These are phyloP conservation scores for Choloepus didactylus DNA, from an alignment of 2,797 vertebrate genomes.

Conservation along the genomic window DNA sequence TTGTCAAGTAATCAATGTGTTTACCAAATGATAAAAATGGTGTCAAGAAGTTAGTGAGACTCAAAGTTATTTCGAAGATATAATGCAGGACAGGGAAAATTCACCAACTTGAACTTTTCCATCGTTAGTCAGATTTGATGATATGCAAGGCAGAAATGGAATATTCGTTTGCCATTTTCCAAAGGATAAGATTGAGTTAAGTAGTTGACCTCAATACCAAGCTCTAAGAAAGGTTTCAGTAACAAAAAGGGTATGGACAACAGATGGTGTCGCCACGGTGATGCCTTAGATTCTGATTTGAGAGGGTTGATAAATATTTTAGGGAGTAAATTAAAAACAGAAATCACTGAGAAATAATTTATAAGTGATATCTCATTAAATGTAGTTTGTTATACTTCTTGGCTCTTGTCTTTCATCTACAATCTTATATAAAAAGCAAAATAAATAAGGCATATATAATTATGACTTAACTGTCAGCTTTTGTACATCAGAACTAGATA, in stretches of 20 bases:
- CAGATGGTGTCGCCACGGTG: background rate
- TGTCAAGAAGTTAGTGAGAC: conserved; percentile 67
- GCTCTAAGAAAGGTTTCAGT: conserved; percentile 12
- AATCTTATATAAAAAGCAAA: background rate
- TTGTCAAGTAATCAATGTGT: conserved; percentile 78
- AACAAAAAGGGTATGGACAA: background rate
- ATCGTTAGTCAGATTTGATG: conserved; percentile 66
- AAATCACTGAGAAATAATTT: conserved; percentile 4
- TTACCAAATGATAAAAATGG: conserved; percentile 79
- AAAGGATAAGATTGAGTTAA: conserved; percentile 65
- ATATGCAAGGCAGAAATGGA: conserved; percentile 61
- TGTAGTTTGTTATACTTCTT: background rate
- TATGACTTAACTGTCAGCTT: background rate
- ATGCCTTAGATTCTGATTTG: conserved; percentile 47
- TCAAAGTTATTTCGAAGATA: conserved; percentile 64
- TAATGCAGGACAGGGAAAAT: conserved; percentile 54
- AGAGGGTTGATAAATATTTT: background rate
- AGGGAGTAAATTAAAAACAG: conserved; percentile 24
- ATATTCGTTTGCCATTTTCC: conserved; percentile 28
- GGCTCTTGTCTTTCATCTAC: background rate
- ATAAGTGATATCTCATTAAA: background rate
- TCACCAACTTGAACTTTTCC: conserved; percentile 69
- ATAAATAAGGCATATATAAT: background rate
- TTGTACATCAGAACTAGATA: background rate
- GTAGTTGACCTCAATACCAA: conserved; percentile 59